These are phyloP conservation scores for Acromyrmex heyeri DNA, from an alignment of 1,140 invertebrate genomes.

Conservation along the genomic window DNA sequence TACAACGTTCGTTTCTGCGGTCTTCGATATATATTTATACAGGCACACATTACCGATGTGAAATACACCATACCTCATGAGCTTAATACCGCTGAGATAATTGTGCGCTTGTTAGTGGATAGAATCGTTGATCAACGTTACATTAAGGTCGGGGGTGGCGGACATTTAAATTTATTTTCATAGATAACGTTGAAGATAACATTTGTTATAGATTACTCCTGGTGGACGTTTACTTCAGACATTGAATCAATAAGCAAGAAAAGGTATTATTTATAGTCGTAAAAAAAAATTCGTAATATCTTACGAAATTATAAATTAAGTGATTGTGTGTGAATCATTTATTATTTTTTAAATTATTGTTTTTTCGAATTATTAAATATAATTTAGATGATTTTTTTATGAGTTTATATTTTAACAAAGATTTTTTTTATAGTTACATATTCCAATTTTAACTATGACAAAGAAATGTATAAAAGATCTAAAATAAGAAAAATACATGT, in stretches of 20 bases:
- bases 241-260: slow-evolving; percentile 30
- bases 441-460: neutral
- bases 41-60: slow-evolving; percentile 57
- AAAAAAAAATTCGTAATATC: neutral
- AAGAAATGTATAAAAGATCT: neutral
- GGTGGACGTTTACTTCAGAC: neutral
- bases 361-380: neutral
- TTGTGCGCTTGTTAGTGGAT: slow-evolving; percentile 74
- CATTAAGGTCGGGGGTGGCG: slow-evolving; percentile 37
- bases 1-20: neutral
- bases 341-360: neutral
- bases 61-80: slow-evolving; percentile 73
- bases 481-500: neutral
- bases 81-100: slow-evolving; percentile 72
- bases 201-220: neutral
- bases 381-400: neutral
- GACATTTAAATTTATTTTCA: slow-evolving; percentile 47
- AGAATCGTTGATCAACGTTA: slow-evolving; percentile 65
- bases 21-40: slow-evolving; percentile 1
- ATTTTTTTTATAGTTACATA: neutral
- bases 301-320: slow-evolving; percentile 9
- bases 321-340: neutral
- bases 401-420: neutral
- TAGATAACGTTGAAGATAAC: slow-evolving; percentile 12
- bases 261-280: neutral